Base-by-base conservation (phyloP, 1,140 invertebrate genomes). In the Holcopasites calliopsidis region DNA sequence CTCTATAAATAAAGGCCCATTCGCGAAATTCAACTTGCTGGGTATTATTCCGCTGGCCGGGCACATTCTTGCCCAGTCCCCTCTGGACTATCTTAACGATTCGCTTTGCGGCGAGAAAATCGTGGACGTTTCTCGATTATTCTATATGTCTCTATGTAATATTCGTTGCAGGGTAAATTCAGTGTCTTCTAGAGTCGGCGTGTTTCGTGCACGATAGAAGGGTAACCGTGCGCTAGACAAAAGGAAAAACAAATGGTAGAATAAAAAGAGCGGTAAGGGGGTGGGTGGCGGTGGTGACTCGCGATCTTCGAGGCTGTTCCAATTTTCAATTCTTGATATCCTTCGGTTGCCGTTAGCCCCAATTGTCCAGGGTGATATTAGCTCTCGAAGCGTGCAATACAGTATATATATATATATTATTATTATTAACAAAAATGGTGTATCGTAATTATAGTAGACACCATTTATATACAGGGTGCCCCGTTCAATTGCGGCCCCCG, bases 131-230 rank as follows among this genome's bases (percentile, higher is more conserved):
- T 55, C 11, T 55, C 57, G 13, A 58, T 58, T 38, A 21, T 58
- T 58, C 57, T 23, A n/a, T 38, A 18, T 68, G 40, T 42, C 54
- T 49, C n/a, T n/a, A n/a, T n/a, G n/a, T n/a, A n/a, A 11, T 44
- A 72, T 72, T 62, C 61, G 40, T 74, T 55, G 71, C 61, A 74
- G 71, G 71, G 71, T 74, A 74, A 66, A 54, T 74, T 74, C 62
- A 74, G 61, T 74, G 71, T 74, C 61, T 74, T 74, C 61, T 55
- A 33, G 10, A 23, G 16, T 54, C 57, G 57, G 28, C 38, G 40
- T 40, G 54, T 40, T 31, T n/a, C 7, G n/a, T 7, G 31, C 33
- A 23, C 2, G 21, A 23, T 6, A 35, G 11, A 2, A 11, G n/a
- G n/a, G n/a, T n/a, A n/a, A n/a, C n/a, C n/a, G n/a, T n/a, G n/a